Evolutionary conservation across 37 sponge, comb jelly and placozoan genomes (phyloP).

Genomic region (Corticium candelabrum): DNA sequence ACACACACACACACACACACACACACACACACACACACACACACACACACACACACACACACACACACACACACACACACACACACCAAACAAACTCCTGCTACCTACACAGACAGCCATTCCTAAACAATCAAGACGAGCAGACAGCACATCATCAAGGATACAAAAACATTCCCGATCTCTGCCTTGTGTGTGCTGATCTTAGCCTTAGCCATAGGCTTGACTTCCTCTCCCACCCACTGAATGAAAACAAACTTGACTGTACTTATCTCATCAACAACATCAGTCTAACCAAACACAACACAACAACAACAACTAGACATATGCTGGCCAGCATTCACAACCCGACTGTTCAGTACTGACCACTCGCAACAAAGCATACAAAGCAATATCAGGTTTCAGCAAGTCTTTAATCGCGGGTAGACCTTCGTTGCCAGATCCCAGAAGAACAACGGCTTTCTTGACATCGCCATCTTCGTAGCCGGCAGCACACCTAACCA

Average conservation of each 20-base stretch:
- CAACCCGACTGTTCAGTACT: conserved; percentile 11
- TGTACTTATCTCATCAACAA: conserved; percentile 66
- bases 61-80: conserved; percentile 5
- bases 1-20: background rate
- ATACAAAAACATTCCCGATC: conserved; percentile 48
- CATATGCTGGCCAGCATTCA: background rate
- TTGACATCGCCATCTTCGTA: conserved; percentile 42
- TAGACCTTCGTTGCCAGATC: conserved; percentile 17
- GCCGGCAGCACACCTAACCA: conserved; percentile 47
- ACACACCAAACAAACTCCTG: too few species aligned
- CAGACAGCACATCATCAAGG: too few species aligned
- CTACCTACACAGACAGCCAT: background rate
- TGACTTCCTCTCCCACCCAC: conserved; percentile 79
- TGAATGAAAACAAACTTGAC: conserved; percentile 77
- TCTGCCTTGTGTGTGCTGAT: conserved; percentile 68
- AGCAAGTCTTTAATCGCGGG: conserved; percentile 15
- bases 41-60: background rate
- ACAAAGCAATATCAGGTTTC: conserved; percentile 25
- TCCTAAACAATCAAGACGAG: background rate
- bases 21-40: background rate
- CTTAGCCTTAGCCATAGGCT: conserved; percentile 77
- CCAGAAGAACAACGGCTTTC: conserved; percentile 45
- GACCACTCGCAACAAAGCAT: conserved; percentile 63
- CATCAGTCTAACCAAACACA: conserved; percentile 46
- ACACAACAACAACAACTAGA: background rate